Conservation (phyloP, 2,888 invertebrate genomes). For the Prosopocoilus inquinatus region DNA sequence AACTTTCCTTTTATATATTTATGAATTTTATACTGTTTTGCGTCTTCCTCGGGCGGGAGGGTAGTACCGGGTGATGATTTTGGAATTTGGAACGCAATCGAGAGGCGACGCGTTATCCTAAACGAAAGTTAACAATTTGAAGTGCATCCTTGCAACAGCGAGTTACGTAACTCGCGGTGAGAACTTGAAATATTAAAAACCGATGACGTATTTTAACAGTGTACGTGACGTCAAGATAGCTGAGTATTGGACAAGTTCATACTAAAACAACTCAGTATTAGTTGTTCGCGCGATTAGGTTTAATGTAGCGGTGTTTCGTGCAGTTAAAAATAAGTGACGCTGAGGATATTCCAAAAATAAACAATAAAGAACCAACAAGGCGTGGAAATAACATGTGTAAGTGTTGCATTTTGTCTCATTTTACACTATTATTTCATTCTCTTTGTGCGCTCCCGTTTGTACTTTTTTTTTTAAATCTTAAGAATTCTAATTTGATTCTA, state of each 20-base stretch:
- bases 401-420: too few species aligned
- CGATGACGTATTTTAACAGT: constrained; percentile 1
- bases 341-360: constrained; percentile 3
- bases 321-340: constrained; percentile 4
- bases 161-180: background rate
- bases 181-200: constrained; percentile 4
- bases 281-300: constrained; percentile 5
- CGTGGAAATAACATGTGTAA: too few species aligned
- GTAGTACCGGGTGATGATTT: too few species aligned
- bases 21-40: constrained; percentile 13
- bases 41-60: background rate
- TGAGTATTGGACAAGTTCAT: constrained; percentile 5
- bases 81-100: too few species aligned
- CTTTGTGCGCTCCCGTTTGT: background rate
- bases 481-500: too few species aligned
- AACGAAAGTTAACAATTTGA: background rate
- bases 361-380: background rate
- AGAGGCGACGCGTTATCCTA: too few species aligned
- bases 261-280: constrained; percentile 3
- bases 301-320: background rate
- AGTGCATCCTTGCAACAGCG: constrained; percentile 1
- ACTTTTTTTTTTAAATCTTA: too few species aligned
- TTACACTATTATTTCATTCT: background rate
- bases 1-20: constrained; percentile 18
- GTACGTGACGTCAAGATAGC: constrained; percentile 5